Conservation (phyloP, 2,113 vertebrate species). For the Lonchura striata region DNA sequence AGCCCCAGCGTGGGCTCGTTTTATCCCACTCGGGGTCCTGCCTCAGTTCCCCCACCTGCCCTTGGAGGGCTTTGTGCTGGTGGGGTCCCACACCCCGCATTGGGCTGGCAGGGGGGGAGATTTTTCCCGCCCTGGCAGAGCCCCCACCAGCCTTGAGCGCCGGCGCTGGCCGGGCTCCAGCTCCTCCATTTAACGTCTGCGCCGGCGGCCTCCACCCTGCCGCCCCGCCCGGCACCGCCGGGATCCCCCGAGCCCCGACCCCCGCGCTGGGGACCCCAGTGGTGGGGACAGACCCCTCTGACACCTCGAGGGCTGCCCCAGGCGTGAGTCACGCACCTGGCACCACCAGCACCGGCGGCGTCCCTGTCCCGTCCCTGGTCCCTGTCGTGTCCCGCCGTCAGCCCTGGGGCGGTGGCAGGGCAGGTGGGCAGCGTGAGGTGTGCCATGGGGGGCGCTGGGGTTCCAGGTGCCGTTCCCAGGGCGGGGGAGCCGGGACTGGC, state of each 20-base stretch:
- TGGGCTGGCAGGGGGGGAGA: background rate
- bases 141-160: background rate
- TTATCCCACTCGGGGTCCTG: fast-evolving
- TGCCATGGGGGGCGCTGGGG: fast-evolving
- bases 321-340: background rate
- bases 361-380: background rate
- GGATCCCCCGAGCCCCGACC: background rate
- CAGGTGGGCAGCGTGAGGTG: background rate
- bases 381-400: background rate
- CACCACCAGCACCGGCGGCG: fast-evolving
- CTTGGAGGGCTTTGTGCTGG: fast-evolving
- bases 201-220: background rate
- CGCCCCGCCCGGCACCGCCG: background rate
- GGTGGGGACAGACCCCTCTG: background rate
- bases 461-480: fast-evolving
- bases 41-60: background rate
- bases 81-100: fast-evolving
- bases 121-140: background rate
- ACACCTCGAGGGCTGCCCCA: background rate
- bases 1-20: background rate
- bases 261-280: fast-evolving
- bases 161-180: background rate
- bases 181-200: constrained; percentile 48
- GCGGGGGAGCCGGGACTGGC: background rate
- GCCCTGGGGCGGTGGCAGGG: background rate